Evolutionary conservation across 2,113 vertebrate species (phyloP).

Genomic region (Cyprinus carpio): DNA sequence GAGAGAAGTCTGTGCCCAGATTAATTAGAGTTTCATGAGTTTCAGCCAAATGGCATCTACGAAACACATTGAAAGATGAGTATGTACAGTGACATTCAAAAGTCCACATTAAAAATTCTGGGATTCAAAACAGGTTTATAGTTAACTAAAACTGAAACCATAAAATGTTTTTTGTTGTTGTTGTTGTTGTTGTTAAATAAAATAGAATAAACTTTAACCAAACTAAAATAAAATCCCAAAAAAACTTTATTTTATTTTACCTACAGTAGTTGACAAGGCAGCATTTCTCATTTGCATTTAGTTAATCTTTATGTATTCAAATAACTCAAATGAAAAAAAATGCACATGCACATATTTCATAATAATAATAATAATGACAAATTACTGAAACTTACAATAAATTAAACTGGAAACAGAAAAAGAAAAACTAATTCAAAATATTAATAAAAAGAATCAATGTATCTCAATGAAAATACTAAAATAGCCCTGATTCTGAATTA

Average conservation of each 20-base stretch:
- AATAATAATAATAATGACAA: no score
- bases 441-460: not conserved
- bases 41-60: constrained; percentile 29
- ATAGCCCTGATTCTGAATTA: not conserved
- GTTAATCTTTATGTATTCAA: no score
- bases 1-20: constrained; percentile 24
- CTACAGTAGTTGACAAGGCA: no score
- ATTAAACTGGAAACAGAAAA: no score
- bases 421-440: not conserved
- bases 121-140: not conserved
- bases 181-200: no score
- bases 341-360: no score
- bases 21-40: constrained; percentile 49
- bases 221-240: not conserved
- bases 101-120: not conserved
- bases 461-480: not conserved
- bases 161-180: no score
- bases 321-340: no score
- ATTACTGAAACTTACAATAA: no score
- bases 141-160: no score
- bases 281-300: no score
- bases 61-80: not conserved
- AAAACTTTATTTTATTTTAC: no score
- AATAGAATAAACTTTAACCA: not conserved
- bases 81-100: not conserved